phyloP scores from a whole-genome alignment of 2,888 invertebrate genomes.

The Seira musarum region DNA sequence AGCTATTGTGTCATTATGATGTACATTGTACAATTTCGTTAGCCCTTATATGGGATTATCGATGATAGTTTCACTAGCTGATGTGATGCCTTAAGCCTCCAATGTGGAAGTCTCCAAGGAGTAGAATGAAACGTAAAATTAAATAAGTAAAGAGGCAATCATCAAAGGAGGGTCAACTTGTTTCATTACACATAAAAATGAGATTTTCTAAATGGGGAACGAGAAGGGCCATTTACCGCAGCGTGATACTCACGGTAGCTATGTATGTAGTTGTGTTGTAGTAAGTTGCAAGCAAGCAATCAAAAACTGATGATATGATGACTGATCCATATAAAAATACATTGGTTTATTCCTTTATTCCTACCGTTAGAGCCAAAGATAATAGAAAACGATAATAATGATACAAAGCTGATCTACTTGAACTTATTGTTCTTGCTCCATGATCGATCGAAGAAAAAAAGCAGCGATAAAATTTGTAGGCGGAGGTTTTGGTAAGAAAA shows the following conservation, averaged over 20 bases:
- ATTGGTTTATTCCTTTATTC: constrained; percentile 52
- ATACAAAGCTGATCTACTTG: constrained; percentile 34
- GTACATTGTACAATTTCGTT: constrained; percentile 19
- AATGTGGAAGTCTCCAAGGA: background rate
- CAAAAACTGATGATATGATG: background rate
- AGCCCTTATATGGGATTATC: constrained; percentile 39
- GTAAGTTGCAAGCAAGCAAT: background rate
- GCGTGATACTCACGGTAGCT: background rate
- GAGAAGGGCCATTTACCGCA: too few species aligned
- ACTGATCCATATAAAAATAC: constrained; percentile 36
- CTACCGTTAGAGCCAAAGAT: constrained; percentile 9
- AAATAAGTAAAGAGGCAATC: constrained; percentile 34
- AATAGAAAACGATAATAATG: constrained; percentile 5
- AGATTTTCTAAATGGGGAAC: constrained; percentile 32
- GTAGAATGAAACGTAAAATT: constrained; percentile 19
- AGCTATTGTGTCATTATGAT: constrained; percentile 19
- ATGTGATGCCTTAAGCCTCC: too few species aligned
- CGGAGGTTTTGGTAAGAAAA: constrained; percentile 54
- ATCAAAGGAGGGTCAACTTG: constrained; percentile 47
- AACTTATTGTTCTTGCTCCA: constrained; percentile 39
- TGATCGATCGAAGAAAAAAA: constrained; percentile 49
- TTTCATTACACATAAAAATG: constrained; percentile 49
- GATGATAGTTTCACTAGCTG: background rate
- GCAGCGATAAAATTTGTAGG: constrained; percentile 57
- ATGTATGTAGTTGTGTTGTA: too few species aligned